These are phyloP conservation scores for Clunio marinus DNA, from an alignment of 2,888 invertebrate species.

Conservation along the genomic window DNA sequence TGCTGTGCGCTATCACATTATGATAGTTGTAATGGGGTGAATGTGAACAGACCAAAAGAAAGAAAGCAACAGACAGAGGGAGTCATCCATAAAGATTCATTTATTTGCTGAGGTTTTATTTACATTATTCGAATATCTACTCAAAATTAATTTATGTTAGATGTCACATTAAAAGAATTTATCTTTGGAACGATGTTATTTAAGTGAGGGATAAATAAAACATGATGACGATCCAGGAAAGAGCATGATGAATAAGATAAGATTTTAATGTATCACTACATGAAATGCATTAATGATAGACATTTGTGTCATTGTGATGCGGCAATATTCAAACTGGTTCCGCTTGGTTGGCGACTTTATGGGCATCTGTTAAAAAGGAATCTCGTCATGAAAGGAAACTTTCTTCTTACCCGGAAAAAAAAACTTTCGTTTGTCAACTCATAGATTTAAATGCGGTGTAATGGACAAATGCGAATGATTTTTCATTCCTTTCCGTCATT, in stretches of 20 bases:
- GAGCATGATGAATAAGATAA: slow-evolving; percentile 24
- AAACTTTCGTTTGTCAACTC: not conserved
- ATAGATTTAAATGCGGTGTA: slow-evolving; percentile 2
- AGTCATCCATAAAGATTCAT: slow-evolving; percentile 24
- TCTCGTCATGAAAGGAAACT: not conserved
- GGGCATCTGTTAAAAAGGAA: not conserved
- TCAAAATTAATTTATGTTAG: slow-evolving; percentile 23
- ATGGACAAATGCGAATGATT: not conserved
- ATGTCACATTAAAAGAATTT: slow-evolving; percentile 25
- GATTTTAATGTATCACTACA: not conserved
- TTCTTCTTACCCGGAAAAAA: not conserved
- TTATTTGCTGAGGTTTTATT: slow-evolving; percentile 31
- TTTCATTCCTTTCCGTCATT: not conserved
- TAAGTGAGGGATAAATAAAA: slow-evolving; percentile 11
- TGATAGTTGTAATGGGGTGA: not conserved
- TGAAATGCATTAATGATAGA: slow-evolving; percentile 13
- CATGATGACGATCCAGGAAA: not conserved
- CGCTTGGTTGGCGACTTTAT: not conserved
- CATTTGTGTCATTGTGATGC: not conserved
- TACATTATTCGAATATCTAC: slow-evolving; percentile 15
- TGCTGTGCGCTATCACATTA: slow-evolving; percentile 17
- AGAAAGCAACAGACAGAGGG: not conserved
- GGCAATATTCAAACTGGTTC: not conserved
- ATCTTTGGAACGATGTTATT: not conserved
- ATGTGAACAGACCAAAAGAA: not conserved